Evolutionary conservation across 2,797 vertebrate genomes (phyloP), one percentile per base, ranked within the genome.

Genomic region (Melanotaenia trifasciata): DNA sequence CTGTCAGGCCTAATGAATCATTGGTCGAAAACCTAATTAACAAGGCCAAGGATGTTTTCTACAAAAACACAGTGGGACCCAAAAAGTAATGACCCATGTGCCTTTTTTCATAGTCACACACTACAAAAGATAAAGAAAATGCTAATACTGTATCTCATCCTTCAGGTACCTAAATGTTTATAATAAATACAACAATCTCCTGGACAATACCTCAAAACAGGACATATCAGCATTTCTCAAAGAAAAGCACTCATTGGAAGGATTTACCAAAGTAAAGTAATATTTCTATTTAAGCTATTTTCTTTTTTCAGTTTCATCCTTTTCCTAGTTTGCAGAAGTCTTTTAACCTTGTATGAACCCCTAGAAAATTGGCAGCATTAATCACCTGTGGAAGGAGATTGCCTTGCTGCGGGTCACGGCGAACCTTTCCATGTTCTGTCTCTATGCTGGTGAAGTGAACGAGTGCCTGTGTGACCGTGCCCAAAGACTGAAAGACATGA

Each of bases 161-260:
- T 92, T 73, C 87, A 99, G 98, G 88, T 99, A 99, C 87, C 90
- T 99, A 87, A 94, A 94, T 0, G 89, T 94, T 4, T 99, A 99
- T 81, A 82, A 83, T 59, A 96, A 95, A 71, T 97, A 96, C 80
- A 92, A 56, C 4, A 82, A 89, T 87, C 93, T 97, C 58, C 75
- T 99, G 84, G 95, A 98, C 79, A 91, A 93, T 28, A 90, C 56
- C 0, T 95, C 95, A 32, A 88, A 88, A 22, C 90, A 94, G 86
- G 92, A 91, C 16, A 78, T 97, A 47, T 84, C 84, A 3, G 67
- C 78, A 2, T 98, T 98, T 88, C 94, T 98, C 30, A 94, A 93
- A 35, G 94, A 93, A 75, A 84, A 83, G 38, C 95, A 95, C 79
- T 94, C 96, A 1, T 90, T 97, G 36, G 90, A 95, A 5, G 95